phyloP scores from a whole-genome alignment of 2,888 invertebrate species.

The Drosophila mettleri region DNA sequence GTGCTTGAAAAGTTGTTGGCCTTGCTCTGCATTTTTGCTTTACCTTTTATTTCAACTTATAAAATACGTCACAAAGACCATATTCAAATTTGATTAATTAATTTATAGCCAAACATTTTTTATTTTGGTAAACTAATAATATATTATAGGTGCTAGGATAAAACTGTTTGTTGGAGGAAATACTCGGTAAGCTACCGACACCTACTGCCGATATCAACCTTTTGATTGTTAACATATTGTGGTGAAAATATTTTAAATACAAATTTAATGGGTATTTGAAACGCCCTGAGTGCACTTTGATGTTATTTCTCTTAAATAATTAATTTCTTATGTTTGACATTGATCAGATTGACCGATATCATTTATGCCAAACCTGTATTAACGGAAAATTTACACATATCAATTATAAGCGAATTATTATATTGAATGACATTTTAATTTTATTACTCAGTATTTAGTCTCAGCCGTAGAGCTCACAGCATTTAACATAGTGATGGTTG shows the following conservation, averaged over 20 bases:
- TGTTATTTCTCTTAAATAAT: not conserved
- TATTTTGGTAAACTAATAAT: not conserved
- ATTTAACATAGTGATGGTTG: not conserved
- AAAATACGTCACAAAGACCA: not conserved
- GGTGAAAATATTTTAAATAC: slow-evolving; percentile 18
- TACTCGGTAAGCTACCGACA: not conserved
- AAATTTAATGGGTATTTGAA: slow-evolving; percentile 35
- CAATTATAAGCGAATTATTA: not conserved
- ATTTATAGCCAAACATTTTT: no score
- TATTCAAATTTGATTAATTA: slow-evolving; percentile 3
- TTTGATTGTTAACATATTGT: not conserved
- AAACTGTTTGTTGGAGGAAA: not conserved
- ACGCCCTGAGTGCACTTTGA: not conserved
- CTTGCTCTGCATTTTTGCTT: slow-evolving; percentile 60
- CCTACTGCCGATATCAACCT: not conserved
- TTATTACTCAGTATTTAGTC: not conserved
- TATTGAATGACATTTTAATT: slow-evolving; percentile 4
- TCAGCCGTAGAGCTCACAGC: not conserved
- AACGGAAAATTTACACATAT: slow-evolving; percentile 3
- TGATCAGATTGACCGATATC: not conserved
- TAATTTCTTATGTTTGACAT: not conserved
- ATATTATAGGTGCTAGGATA: not conserved
- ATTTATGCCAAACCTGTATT: not conserved
- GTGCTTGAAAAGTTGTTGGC: slow-evolving; percentile 59
- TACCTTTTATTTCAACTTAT: slow-evolving; percentile 31